Percentiles rank a stretch among this genome's conserved stretches.
Conservation (phyloP, 2,113 vertebrate genomes). For the Colius striatus region DNA sequence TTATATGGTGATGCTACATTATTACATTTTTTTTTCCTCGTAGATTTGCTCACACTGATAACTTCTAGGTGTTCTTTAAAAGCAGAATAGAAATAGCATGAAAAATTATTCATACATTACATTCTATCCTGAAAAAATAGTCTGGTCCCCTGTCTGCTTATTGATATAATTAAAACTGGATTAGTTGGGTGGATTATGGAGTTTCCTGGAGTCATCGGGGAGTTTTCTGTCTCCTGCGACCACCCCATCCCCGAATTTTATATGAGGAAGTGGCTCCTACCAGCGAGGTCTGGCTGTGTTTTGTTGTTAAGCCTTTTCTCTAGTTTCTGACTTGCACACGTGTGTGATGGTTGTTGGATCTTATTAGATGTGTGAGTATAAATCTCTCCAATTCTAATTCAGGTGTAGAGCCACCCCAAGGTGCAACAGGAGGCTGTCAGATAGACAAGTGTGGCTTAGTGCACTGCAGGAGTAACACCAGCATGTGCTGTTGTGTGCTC, state of each 20-base stretch:
- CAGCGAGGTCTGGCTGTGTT: rapidly evolving
- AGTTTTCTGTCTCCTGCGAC: neutral
- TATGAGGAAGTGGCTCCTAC: neutral
- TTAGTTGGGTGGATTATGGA: constrained; percentile 43
- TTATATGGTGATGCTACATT: neutral
- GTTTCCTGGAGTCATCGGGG: constrained; percentile 36
- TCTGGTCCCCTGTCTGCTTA: constrained; percentile 14
- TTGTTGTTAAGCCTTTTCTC: neutral
- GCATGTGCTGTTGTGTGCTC: neutral
- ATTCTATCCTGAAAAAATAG: constrained; percentile 52
- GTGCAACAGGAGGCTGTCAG: neutral
- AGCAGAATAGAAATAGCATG: constrained; percentile 21
- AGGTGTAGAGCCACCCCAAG: rapidly evolving
- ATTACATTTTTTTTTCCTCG: neutral
- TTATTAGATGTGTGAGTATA: rapidly evolving
- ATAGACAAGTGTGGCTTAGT: rapidly evolving
- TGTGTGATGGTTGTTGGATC: neutral
- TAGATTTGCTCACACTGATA: constrained; percentile 49
- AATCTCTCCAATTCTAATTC: neutral
- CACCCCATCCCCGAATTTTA: neutral
- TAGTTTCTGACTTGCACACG: rapidly evolving
- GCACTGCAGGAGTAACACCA: neutral
- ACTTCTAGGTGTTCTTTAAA: constrained; percentile 43
- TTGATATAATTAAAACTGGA: constrained; percentile 60
- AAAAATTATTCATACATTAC: constrained; percentile 35